These are phyloP conservation scores for Meriones psammophilus DNA, from an alignment of 2,797 vertebrate species.

Conservation along the genomic window DNA sequence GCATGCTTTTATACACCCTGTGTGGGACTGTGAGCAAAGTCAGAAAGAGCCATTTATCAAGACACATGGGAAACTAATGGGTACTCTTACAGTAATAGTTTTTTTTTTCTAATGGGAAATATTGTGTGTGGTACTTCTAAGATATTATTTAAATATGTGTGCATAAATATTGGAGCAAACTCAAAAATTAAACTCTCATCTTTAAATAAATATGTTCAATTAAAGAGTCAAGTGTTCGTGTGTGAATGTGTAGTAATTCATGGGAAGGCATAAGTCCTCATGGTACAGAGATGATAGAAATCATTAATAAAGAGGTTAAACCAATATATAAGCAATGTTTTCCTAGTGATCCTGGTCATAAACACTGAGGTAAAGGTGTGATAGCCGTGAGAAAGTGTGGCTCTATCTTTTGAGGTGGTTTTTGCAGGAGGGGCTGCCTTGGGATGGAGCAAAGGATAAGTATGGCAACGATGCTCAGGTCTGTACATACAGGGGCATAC, in stretches of 20 bases:
- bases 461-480: accelerated
- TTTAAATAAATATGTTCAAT: slow-evolving; percentile 55
- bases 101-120: slow-evolving; percentile 53
- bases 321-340: background rate
- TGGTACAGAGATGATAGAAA: background rate
- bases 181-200: background rate
- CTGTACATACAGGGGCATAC: no score
- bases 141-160: slow-evolving; percentile 58
- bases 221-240: slow-evolving; percentile 24
- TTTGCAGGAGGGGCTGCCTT: background rate
- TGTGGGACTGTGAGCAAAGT: slow-evolving; percentile 22
- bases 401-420: background rate
- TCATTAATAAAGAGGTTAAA: background rate
- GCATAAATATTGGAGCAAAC: background rate
- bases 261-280: background rate
- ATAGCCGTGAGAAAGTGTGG: background rate
- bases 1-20: slow-evolving; percentile 31
- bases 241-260: background rate
- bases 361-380: background rate
- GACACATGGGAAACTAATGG: slow-evolving; percentile 56
- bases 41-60: slow-evolving; percentile 50
- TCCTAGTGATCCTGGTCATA: background rate
- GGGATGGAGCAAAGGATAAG: background rate
- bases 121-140: slow-evolving; percentile 45
- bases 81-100: slow-evolving; percentile 44